Evolutionary conservation across 1,140 invertebrate species (phyloP).

Genomic region (Chironomus striatipennis): DNA sequence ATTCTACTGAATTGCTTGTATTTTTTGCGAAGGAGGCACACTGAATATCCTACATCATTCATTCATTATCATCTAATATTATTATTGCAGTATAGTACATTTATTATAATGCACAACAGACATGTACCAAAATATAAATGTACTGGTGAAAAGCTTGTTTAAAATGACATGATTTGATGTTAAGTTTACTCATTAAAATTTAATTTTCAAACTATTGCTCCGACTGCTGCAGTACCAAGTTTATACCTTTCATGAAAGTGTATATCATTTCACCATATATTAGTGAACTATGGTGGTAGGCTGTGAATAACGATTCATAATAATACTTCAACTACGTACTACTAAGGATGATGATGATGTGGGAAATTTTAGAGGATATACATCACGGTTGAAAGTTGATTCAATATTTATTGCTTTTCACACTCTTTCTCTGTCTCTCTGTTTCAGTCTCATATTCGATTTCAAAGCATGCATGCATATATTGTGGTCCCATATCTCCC

Average conservation of each 20-base stretch:
- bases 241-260: not conserved
- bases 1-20: no score
- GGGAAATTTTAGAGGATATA: not conserved
- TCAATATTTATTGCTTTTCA: constrained; percentile 9
- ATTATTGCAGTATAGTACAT: not conserved
- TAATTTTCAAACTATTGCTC: not conserved
- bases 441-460: no score
- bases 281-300: not conserved
- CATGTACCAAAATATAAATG: not conserved
- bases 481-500: no score
- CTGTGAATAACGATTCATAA: constrained; percentile 8
- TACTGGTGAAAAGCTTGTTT: not conserved
- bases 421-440: not conserved
- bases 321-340: not conserved
- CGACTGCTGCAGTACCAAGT: not conserved
- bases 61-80: not conserved
- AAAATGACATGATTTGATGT: constrained; percentile 21
- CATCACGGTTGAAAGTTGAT: not conserved
- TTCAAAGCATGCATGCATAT: no score
- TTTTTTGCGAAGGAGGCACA: no score
- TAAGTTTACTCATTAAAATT: constrained; percentile 23
- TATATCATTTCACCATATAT: constrained; percentile 12
- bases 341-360: not conserved
- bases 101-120: not conserved
- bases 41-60: not conserved